Evolutionary conservation across 2,888 invertebrate species (phyloP), one percentile per base, ranked within the genome.

Genomic region (Tetanocera ferruginea): DNA sequence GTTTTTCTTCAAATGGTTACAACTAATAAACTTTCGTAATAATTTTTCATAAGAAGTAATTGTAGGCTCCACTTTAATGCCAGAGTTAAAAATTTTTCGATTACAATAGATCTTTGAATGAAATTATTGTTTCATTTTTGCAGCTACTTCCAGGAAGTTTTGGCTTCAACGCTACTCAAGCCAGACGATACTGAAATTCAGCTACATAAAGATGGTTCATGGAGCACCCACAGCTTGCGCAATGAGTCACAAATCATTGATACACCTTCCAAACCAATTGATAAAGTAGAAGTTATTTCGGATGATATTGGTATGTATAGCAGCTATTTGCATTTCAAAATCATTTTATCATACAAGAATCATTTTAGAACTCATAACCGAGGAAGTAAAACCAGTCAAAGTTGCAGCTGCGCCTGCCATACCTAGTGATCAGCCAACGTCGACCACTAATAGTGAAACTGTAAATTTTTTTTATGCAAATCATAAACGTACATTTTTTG

Each of bases 141-240:
- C 81, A 94, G 94, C 70, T 96, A 96, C 88, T 96, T 96, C 89
- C 95, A 95, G 91, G 96, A 96, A 87, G 96, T 96, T 60, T 88
- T 96, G 66, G 92, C 92, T 28, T 95, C 95, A 0, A 84, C 92
- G n/a, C 91, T 93, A 67, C 90, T 96, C 57, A 91, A 93, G 49
- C 88, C 91, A 31, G 95, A 95, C 73, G 94, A 94, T 84, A 94
- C 93, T 83, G 96, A 96, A 91, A 95, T 96, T 86, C 95, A 96
- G 85, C 90, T 96, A 78, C 93, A 95, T 85, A 94, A 95, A 86
- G 96, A 96, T 89, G 96, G 96, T 78, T 94, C 93, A 64, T 96
- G 96, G 96, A 95, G 95, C 23, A 93, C 94, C 82, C 93, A 95
- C 81, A 91, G 92, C 51, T 90, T 91, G 77, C 94, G 94, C 73